Evolutionary conservation across 2,888 invertebrate genomes (phyloP), one percentile per base, ranked within the genome.

Genomic region (Embidobia sp.): DNA sequence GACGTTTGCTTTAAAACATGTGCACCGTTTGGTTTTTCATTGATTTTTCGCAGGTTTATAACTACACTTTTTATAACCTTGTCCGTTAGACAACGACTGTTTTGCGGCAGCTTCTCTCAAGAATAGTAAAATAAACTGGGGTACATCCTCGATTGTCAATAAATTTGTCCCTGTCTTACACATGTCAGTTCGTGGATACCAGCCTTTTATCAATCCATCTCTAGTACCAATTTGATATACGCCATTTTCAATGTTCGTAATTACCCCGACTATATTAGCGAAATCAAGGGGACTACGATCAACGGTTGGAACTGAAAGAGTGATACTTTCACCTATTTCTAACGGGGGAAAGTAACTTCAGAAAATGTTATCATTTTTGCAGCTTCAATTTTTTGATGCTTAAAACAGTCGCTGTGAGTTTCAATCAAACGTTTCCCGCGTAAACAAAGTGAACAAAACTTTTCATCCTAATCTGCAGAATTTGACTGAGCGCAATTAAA

Each of bases 1-100:
- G 88, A 88, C 87, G 80, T 88, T 87, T 87, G 88, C 85, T 76
- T 55, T 37, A 63, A 73, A 22, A 6, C 6, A 4, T 22, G 22
- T 6, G n/a, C n/a, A n/a, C n/a, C n/a, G n/a, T n/a, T n/a, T n/a
- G n/a, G n/a, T n/a, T n/a, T n/a, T n/a, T n/a, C n/a, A n/a, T n/a
- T n/a, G n/a, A n/a, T n/a, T n/a, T n/a, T n/a, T n/a, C n/a, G n/a
- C n/a, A n/a, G n/a, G n/a, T n/a, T 31, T 31, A n/a, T n/a, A 31
- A 31, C n/a, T n/a, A n/a, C n/a, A 31, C n/a, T 31, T 31, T 31
- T 31, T 31, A 31, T 31, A 31, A 7, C 31, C 31, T n/a, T 31
- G 31, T 2, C 31, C 31, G n/a, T n/a, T n/a, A 31, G n/a, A n/a
- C n/a, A n/a, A n/a, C n/a, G n/a, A n/a, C n/a, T n/a, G n/a, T n/a